Conservation (phyloP, 2,888 invertebrate genomes). For the Tridacna gigas region DNA sequence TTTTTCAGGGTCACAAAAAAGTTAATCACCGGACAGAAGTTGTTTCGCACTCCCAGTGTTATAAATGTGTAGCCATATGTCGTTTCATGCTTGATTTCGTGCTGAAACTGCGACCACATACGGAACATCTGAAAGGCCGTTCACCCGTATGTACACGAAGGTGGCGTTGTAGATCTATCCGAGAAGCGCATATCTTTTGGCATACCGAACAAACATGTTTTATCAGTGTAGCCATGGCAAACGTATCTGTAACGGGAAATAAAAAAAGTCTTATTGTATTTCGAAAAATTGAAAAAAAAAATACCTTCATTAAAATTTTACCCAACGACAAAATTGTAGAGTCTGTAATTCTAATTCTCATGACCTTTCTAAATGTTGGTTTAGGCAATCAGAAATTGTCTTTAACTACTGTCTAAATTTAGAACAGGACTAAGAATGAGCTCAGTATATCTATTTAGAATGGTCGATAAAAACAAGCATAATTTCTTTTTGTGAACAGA, state of each 20-base stretch:
- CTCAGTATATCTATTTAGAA: no score
- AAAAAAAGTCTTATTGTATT: no score
- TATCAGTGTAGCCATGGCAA: background rate
- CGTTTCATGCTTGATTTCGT: constrained; percentile 13
- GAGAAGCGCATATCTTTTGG: background rate
- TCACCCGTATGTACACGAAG: constrained; percentile 1
- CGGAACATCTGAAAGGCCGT: background rate
- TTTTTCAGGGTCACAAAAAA: background rate
- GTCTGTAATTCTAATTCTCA: no score
- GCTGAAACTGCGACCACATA: background rate
- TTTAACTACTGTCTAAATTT: no score
- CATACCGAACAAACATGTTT: background rate
- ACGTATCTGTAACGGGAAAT: background rate
- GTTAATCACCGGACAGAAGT: background rate
- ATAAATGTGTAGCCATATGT: background rate
- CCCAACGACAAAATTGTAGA: no score
- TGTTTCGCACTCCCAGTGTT: background rate
- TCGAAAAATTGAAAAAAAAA: no score
- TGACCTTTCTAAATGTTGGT: no score
- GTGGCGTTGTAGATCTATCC: background rate
- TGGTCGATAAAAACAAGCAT: no score
- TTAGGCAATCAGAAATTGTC: no score
- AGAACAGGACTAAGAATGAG: no score
- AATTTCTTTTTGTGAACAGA: no score
- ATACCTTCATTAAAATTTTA: no score